Conservation (phyloP, 2,113 vertebrate species). For the Malaclemys terrapin region DNA sequence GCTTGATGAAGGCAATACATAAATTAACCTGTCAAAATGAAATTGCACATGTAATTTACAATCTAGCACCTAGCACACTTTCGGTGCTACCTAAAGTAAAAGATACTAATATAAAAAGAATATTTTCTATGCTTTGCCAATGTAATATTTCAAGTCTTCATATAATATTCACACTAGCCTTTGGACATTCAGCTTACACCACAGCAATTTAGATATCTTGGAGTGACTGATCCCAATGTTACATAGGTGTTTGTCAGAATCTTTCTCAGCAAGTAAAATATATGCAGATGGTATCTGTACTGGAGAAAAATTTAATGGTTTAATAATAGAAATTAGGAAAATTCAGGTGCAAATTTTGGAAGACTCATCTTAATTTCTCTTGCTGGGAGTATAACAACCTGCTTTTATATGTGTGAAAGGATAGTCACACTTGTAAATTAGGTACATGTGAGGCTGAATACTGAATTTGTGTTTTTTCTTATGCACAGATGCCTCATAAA, state of each 20-base stretch:
- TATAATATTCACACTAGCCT: not conserved
- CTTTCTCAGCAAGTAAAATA: not conserved
- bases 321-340: not conserved
- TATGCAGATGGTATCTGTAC: not conserved
- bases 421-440: rapidly evolving
- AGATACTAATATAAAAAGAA: not conserved
- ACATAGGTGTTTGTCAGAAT: not conserved
- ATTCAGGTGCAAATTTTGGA: not conserved
- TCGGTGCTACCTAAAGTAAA: not conserved
- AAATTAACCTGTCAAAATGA: not conserved
- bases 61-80: not conserved
- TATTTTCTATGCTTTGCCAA: not conserved
- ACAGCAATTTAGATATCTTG: not conserved
- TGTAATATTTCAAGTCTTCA: not conserved
- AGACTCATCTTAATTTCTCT: not conserved
- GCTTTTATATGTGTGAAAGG: not conserved
- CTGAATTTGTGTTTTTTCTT: not conserved
- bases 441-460: not conserved
- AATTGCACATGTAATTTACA: rapidly evolving
- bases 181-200: not conserved
- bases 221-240: not conserved
- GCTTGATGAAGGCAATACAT: not conserved
- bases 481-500: not conserved
- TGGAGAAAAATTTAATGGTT: not conserved
- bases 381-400: rapidly evolving